These are phyloP conservation scores for Ramazzottius varieornatus DNA, from an alignment of 2,888 invertebrate species.

Conservation along the genomic window DNA sequence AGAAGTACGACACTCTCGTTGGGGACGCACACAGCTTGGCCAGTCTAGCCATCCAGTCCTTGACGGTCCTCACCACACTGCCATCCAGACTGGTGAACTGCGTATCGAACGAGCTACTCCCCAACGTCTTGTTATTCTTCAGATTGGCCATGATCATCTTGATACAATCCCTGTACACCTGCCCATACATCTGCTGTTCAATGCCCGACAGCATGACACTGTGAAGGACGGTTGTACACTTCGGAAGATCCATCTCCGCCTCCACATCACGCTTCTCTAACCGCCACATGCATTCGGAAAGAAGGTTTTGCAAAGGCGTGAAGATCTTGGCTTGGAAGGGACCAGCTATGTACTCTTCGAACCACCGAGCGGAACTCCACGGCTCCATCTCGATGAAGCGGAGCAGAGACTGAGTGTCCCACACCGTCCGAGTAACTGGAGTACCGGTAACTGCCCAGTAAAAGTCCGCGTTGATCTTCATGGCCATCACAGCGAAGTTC, in stretches of 20 bases:
- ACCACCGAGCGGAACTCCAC: constrained; percentile 27
- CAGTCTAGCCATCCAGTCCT: background rate
- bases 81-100: background rate
- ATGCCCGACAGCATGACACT: constrained; percentile 39
- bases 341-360: constrained; percentile 28
- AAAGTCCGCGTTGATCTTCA: constrained; percentile 31
- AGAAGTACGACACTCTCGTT: background rate
- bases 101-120: background rate
- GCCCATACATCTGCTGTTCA: constrained; percentile 43
- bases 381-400: constrained; percentile 34
- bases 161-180: constrained; percentile 31
- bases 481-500: constrained; percentile 36
- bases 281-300: constrained; percentile 38
- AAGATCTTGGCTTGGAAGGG: constrained; percentile 27
- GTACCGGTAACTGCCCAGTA: constrained; percentile 47
- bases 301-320: constrained; percentile 27
- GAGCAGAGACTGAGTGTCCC: constrained; percentile 32
- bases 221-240: constrained; percentile 33
- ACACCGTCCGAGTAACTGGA: constrained; percentile 30
- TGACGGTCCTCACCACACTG: background rate
- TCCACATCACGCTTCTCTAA: constrained; percentile 38
- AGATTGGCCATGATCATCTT: constrained; percentile 10
- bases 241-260: constrained; percentile 38
- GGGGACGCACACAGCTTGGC: background rate
- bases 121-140: background rate